phyloP scores from a whole-genome alignment of 2,113 vertebrate species.

The Shinisaurus crocodilurus region DNA sequence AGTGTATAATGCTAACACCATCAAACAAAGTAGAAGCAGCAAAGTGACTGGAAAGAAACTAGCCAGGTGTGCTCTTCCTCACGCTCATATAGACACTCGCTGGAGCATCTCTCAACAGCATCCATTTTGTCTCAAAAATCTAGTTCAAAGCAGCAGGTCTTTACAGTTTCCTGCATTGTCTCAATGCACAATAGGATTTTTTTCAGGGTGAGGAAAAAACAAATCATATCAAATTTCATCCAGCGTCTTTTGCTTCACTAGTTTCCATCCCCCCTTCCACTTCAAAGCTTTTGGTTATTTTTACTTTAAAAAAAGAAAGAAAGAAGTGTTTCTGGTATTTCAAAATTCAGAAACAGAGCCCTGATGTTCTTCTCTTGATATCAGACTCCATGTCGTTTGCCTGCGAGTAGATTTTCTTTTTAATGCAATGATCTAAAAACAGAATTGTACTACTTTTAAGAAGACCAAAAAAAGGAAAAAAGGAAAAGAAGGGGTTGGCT shows the following conservation, averaged over 20 bases:
- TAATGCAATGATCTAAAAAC: constrained; percentile 39
- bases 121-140: constrained; percentile 7
- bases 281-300: constrained; percentile 22
- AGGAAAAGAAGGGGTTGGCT: constrained; percentile 37
- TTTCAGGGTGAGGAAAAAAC: background rate
- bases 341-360: constrained; percentile 14
- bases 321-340: constrained; percentile 11
- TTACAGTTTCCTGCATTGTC: background rate
- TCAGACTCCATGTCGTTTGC: background rate
- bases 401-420: constrained; percentile 43
- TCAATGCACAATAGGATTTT: background rate
- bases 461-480: constrained; percentile 12
- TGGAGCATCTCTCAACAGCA: constrained; percentile 18
- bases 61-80: background rate
- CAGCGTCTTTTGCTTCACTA: background rate
- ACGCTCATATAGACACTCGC: constrained; percentile 9
- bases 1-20: background rate
- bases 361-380: background rate
- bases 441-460: constrained; percentile 42
- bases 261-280: background rate
- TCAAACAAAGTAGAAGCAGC: constrained; percentile 17
- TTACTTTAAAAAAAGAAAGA: background rate
- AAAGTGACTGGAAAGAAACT: constrained; percentile 19
- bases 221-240: background rate
- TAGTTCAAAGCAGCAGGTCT: constrained; percentile 17